Base-by-base conservation (phyloP, 1,140 invertebrate genomes). In the Pissodes strobi region DNA sequence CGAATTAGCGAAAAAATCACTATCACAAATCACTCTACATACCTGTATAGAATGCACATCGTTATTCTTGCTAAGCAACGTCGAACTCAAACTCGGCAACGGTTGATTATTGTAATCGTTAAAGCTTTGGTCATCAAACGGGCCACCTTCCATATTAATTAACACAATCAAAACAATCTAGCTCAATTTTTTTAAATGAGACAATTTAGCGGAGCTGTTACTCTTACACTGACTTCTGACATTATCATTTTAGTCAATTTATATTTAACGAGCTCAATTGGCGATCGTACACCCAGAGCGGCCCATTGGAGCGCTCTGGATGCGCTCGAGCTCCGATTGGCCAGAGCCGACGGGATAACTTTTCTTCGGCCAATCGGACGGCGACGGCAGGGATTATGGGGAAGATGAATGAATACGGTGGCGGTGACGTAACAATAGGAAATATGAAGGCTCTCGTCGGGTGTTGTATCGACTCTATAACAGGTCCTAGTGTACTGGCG, bases 101-200 rank as follows among this genome's bases (percentile, higher is more conserved):
- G 84, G 81, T 27, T 86, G 83, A 65, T 84, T 85, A 30, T 84
- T 80, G 75, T 90, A 91, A 72, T 92, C 88, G 60, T 83, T 81
- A 74, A 90, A 90, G 70, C 88, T 86, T 67, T 87, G 85, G 74
- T 90, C 89, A 72, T 90, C 89, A 79, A 90, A 91, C 22, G 84
- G 83, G 43, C 83, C 83, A 71, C 88, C 86, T 75, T 90, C 89
- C 88, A 90, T 90, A 57, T 66, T 63, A 66, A 73, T 70, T 69
- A 70, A 68, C 67, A 51, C 62, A 72, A 69, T 72, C 68, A 70
- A 69, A 68, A 58, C 66, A 72, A 70, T 72, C 55, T 65, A 69
- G 60, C 25, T 62, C 57, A 65, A 67, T 69, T 67, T 62, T 66
- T 63, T 70, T 67, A n/a, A 72, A 72, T 70, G 60, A 67, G 58